A percentile compares a stretch with the other conserved stretches of the same genome.
These are phyloP conservation scores for Petrosia ficiformis DNA, from an alignment of 37 sponge, comb jelly and placozoan species.

Conservation along the genomic window DNA sequence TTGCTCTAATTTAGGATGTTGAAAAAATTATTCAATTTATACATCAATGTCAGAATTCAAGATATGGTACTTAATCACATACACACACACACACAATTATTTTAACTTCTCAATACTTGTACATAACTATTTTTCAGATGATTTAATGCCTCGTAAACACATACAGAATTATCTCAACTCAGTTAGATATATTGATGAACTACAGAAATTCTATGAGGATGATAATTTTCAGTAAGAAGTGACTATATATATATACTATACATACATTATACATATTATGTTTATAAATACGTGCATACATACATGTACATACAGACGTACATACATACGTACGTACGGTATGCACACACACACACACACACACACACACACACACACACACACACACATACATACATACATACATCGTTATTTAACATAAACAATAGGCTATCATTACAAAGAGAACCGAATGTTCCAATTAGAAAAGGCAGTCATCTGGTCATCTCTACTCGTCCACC, in stretches of 20 bases:
- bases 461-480: background rate
- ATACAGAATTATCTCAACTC: slow-evolving; percentile 55
- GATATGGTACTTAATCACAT: slow-evolving; percentile 42
- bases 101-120: background rate
- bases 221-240: slow-evolving; percentile 68
- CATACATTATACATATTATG: too few species aligned
- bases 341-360: too few species aligned
- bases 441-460: slow-evolving; percentile 21
- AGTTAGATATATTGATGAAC: slow-evolving; percentile 71
- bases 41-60: slow-evolving; percentile 68
- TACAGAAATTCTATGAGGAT: slow-evolving; percentile 75
- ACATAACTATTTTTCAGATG: slow-evolving; percentile 36
- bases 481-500: background rate
- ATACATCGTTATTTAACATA: background rate
- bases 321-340: too few species aligned
- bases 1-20: slow-evolving; percentile 10
- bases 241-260: too few species aligned
- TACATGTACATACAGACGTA: background rate
- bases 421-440: slow-evolving; percentile 26
- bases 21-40: slow-evolving; percentile 51
- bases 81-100: slow-evolving; percentile 2
- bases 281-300: too few species aligned
- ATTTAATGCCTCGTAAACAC: slow-evolving; percentile 18
- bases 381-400: background rate
- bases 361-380: slow-evolving; percentile 2